A percentile compares a stretch with the other conserved stretches of the same genome.
Conservation (phyloP, 2,888 invertebrate species). For the Drosophila seclusa region DNA sequence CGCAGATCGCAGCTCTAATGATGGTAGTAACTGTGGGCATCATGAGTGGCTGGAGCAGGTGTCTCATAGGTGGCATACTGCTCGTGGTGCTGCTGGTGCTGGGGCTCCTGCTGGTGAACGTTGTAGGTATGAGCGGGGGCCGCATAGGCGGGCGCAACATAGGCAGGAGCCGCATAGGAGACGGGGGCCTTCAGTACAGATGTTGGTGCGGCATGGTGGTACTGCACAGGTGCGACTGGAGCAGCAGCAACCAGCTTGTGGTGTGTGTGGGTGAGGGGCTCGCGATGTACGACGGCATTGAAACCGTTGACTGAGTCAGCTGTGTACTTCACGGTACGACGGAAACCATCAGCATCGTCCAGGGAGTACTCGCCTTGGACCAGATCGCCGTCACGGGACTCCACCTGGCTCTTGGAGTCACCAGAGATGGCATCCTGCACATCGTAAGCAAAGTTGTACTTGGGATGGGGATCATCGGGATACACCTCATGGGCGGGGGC, state of each 20-base stretch:
- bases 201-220: conserved; percentile 65
- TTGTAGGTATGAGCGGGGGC: conserved; percentile 43
- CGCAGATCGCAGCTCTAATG: conserved; percentile 51
- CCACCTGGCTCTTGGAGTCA: conserved; percentile 84
- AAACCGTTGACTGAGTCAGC: conserved; percentile 84
- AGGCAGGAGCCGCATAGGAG: conserved; percentile 58
- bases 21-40: conserved; percentile 72
- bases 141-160: conserved; percentile 58
- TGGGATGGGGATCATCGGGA: conserved; percentile 81
- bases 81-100: conserved; percentile 61
- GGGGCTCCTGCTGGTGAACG: conserved; percentile 51
- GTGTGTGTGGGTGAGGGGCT: conserved; percentile 71
- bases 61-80: conserved; percentile 71
- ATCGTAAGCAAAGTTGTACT: conserved; percentile 83
- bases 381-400: conserved; percentile 84
- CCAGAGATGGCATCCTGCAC: conserved; percentile 83
- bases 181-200: conserved; percentile 60
- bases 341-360: conserved; percentile 84
- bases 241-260: conserved; percentile 64
- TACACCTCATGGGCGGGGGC: conserved; percentile 70
- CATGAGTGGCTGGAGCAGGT: conserved; percentile 65
- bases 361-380: conserved; percentile 84
- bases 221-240: conserved; percentile 64
- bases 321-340: conserved; percentile 83
- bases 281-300: conserved; percentile 83